phyloP scores from a whole-genome alignment of 2,888 invertebrate genomes.

The Pollenia labialis region DNA sequence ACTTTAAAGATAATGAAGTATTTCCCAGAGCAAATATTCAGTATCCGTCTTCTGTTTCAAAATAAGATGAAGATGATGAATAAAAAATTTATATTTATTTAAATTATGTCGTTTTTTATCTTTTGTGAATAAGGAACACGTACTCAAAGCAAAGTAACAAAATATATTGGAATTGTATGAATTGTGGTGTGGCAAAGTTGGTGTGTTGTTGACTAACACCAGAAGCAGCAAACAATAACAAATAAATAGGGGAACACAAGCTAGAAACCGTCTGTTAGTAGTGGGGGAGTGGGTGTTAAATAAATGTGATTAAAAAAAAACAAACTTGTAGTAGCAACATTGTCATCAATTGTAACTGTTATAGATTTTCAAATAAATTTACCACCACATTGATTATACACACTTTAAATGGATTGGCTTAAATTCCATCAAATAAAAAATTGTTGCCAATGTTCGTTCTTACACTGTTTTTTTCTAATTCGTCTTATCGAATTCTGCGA shows the following conservation, averaged over 20 bases:
- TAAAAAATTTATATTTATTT: conserved; percentile 52
- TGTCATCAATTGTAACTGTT: conserved; percentile 63
- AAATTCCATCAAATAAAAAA: neutral
- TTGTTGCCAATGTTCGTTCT: neutral
- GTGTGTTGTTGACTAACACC: conserved; percentile 2
- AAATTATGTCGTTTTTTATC: conserved; percentile 69
- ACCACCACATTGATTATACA: conserved; percentile 35
- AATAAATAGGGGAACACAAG: too few species aligned
- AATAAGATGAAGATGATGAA: neutral
- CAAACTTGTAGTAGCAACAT: conserved; percentile 39
- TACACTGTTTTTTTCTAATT: conserved; percentile 11
- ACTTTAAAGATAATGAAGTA: conserved; percentile 70
- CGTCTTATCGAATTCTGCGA: neutral
- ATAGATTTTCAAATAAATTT: conserved; percentile 62
- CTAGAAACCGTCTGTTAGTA: too few species aligned
- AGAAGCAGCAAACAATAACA: too few species aligned
- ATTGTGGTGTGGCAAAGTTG: conserved; percentile 41
- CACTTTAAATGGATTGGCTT: conserved; percentile 12
- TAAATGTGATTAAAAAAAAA: conserved; percentile 1
- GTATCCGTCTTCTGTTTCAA: conserved; percentile 63
- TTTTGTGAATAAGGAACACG: conserved; percentile 66
- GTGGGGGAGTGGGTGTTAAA: neutral
- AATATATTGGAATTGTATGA: conserved; percentile 67
- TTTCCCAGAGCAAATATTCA: conserved; percentile 69
- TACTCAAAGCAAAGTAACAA: conserved; percentile 67